Percentiles rank a stretch among this genome's conserved stretches.
Evolutionary conservation across 2,797 vertebrate genomes (phyloP).

Genomic region (Scyliorhinus canicula): DNA sequence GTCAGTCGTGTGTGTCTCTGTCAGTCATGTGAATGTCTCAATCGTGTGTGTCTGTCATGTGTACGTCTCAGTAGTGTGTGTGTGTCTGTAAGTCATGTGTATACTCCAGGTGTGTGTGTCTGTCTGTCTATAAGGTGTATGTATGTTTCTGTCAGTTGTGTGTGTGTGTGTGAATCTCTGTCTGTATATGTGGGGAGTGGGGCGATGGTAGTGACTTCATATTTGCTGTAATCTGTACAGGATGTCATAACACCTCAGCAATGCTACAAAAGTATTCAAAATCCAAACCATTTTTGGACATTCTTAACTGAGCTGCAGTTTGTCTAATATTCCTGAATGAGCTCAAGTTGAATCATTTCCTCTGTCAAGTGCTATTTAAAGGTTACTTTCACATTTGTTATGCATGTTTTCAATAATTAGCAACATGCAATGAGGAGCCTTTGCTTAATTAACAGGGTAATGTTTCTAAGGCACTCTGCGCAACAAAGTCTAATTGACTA

Average conservation of each 20-base stretch:
- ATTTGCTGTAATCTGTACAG: conserved; percentile 5
- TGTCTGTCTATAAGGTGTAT: too few relatives aligned
- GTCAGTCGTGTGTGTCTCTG: too few relatives aligned
- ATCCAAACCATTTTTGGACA: conserved; percentile 16
- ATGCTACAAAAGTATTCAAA: neutral
- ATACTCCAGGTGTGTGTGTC: too few relatives aligned
- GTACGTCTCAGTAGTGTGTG: too few relatives aligned
- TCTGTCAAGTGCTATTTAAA: conserved; percentile 26
- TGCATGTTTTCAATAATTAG: neutral
- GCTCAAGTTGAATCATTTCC: conserved; percentile 9
- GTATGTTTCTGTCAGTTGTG: too few relatives aligned
- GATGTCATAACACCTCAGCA: neutral
- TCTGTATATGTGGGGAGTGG: neutral
- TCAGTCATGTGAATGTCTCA: too few relatives aligned
- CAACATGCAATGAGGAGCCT: neutral
- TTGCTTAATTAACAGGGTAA: conserved; percentile 15
- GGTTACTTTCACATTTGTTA: conserved; percentile 25
- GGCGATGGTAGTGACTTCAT: neutral
- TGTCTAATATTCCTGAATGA: conserved; percentile 19
- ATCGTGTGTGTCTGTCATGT: too few relatives aligned
- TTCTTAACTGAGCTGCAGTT: neutral
- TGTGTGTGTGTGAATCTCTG: too few relatives aligned
- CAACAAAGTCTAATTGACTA: neutral
- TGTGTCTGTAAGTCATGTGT: too few relatives aligned
- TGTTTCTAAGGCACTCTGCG: neutral